Base-by-base conservation (phyloP, 2,888 invertebrate genomes). In the Caenorhabditis doughertyi region DNA sequence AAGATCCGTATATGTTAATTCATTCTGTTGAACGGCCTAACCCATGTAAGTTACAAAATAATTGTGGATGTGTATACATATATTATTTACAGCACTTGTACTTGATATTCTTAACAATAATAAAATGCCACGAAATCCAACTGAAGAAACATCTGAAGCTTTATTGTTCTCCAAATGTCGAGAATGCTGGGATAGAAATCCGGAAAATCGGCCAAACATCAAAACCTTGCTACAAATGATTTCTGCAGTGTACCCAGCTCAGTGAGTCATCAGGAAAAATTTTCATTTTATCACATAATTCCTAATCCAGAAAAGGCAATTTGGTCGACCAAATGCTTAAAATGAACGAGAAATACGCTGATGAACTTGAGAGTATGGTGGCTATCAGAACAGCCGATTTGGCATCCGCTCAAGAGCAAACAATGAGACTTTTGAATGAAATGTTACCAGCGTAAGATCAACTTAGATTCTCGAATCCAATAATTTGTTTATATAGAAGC, bases 321-420 rank as follows among this genome's bases (percentile, higher is more conserved):
- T 67, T 91, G 60, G 89, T 91, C 9, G 91, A 91, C 70, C 91
- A 91, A 67, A 91, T 91, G 91, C 84, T 92, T 27, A 79, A 84
- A 25, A 89, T 91, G 89, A 91, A 88, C 79, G 87, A 89, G 25
- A 86, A 86, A 49, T 89, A 91, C 70, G 91, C 91, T 3, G 77
- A 84, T 39, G 87, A 90, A 62, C 67, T 91, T 65, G 91, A 91
- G 67, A 73, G 83, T 51, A 83, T 88, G 58, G 91, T 91, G 4
- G 83, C 82, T 8, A 85, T 89, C n/a, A 71, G 89, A 44, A 89
- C 79, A 23, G 84, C 84, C 2, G 81, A 87, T 67, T 79, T 91
- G 9, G 84, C 85, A 23, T 82, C 81, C 25, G 89, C 89, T 13
- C 85, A 90, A 64, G 73, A 77, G 39, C 84, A 88, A 44, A 89